phyloP scores from a whole-genome alignment of 2,888 invertebrate genomes.

The Tineola bisselliella region DNA sequence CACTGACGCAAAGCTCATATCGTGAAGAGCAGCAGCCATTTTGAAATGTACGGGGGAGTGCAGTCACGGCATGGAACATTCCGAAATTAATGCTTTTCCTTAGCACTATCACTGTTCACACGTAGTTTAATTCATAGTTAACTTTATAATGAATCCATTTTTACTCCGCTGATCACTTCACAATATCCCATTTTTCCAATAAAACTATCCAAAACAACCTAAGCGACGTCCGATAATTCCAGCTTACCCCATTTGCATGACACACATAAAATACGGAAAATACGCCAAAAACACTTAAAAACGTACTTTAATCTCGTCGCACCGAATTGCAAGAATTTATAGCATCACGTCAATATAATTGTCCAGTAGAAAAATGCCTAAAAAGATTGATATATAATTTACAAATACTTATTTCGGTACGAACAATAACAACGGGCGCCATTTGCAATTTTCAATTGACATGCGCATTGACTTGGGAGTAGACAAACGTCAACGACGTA shows the following conservation, averaged over 20 bases:
- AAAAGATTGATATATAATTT: conserved; percentile 74
- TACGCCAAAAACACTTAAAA: conserved; percentile 64
- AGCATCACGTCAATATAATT: conserved; percentile 63
- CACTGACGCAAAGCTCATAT: conserved; percentile 71
- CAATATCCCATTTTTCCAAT: conserved; percentile 59
- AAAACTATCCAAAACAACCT: conserved; percentile 68
- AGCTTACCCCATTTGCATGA: conserved; percentile 80
- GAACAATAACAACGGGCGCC: conserved; percentile 99
- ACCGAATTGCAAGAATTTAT: conserved; percentile 58
- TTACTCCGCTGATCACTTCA: conserved; percentile 54
- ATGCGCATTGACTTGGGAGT: conserved; percentile 71
- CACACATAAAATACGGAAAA: conserved; percentile 74
- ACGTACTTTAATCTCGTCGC: conserved; percentile 60
- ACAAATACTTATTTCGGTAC: conserved; percentile 83
- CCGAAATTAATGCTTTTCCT: conserved; percentile 50
- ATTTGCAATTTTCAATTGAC: conserved; percentile 93
- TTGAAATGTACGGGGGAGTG: conserved; percentile 69
- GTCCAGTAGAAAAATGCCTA: conserved; percentile 69
- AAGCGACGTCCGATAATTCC: conserved; percentile 68
- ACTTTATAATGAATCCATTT: conserved; percentile 57
- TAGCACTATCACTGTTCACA: conserved; percentile 34
- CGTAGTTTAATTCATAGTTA: conserved; percentile 36
- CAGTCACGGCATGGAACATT: conserved; percentile 69
- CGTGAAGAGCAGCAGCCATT: conserved; percentile 70
- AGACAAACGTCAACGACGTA: conserved; percentile 54